Conservation (phyloP, 2,888 invertebrate genomes). For the Rotaria magnacalcarata region DNA sequence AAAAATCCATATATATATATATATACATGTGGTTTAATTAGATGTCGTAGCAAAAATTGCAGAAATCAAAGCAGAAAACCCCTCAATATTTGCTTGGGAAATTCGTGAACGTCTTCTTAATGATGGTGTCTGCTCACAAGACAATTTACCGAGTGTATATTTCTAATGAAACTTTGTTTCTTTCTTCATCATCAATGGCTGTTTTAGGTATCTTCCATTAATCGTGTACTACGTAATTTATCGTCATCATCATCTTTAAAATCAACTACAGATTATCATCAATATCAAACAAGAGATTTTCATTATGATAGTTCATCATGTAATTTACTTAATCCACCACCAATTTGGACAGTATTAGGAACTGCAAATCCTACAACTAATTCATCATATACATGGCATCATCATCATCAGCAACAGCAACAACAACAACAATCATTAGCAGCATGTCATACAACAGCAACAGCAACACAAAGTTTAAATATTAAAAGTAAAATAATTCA, state of each 20-base stretch:
- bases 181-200: background rate
- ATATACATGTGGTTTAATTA: slow-evolving; percentile 37
- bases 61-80: slow-evolving; percentile 88
- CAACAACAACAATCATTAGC: slow-evolving; percentile 5
- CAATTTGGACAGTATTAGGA: slow-evolving; percentile 3
- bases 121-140: slow-evolving; percentile 87
- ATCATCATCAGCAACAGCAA: background rate
- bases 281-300: slow-evolving; percentile 29
- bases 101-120: slow-evolving; percentile 85
- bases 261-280: slow-evolving; percentile 63
- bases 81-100: slow-evolving; percentile 97
- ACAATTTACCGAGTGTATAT: slow-evolving; percentile 89
- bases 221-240: slow-evolving; percentile 83
- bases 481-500: background rate
- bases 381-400: background rate
- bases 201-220: slow-evolving; percentile 84
- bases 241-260: slow-evolving; percentile 59
- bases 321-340: slow-evolving; percentile 14
- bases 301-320: slow-evolving; percentile 24
- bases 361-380: background rate
- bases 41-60: slow-evolving; percentile 86
- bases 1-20: too few relatives aligned
- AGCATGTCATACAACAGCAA: background rate
- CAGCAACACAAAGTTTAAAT: background rate
- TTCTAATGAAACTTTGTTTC: background rate